These are phyloP conservation scores for Poicephalus gulielmi DNA, from an alignment of 2,113 vertebrate genomes.

Conservation along the genomic window DNA sequence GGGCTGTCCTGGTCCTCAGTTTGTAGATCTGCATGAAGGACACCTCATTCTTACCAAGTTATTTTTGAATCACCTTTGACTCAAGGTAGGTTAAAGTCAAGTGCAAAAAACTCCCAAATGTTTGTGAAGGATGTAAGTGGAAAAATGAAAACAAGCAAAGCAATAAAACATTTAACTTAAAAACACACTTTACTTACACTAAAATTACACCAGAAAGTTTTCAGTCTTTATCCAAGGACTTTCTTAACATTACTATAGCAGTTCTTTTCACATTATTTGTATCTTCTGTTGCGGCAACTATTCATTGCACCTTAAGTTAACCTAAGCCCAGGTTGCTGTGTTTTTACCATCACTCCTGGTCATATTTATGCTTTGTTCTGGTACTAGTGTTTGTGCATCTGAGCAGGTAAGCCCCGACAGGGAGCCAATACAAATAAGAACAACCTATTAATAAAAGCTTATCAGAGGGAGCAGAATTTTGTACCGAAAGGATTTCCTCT, in stretches of 20 bases:
- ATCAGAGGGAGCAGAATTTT: neutral
- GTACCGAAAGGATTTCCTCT: neutral
- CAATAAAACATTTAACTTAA: neutral
- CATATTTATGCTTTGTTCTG: neutral
- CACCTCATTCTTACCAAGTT: neutral
- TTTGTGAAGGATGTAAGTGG: neutral
- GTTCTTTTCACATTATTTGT: neutral
- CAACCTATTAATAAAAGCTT: neutral
- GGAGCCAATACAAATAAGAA: neutral
- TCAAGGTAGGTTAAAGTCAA: neutral
- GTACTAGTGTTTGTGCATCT: neutral
- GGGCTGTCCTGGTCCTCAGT: neutral
- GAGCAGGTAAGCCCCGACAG: neutral
- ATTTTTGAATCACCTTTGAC: neutral
- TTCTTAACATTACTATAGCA: neutral
- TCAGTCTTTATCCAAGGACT: neutral
- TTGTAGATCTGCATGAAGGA: neutral
- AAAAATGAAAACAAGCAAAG: neutral
- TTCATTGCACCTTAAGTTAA: neutral
- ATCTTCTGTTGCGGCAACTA: neutral
- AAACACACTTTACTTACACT: neutral
- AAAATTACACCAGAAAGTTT: neutral
- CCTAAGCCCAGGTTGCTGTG: neutral
- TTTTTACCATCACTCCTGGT: neutral
- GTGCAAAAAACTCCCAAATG: neutral